A percentile compares a stretch with the other conserved stretches of the same genome.
These are phyloP conservation scores for Microtus montanus DNA, from an alignment of 2,113 vertebrate species.

Conservation along the genomic window DNA sequence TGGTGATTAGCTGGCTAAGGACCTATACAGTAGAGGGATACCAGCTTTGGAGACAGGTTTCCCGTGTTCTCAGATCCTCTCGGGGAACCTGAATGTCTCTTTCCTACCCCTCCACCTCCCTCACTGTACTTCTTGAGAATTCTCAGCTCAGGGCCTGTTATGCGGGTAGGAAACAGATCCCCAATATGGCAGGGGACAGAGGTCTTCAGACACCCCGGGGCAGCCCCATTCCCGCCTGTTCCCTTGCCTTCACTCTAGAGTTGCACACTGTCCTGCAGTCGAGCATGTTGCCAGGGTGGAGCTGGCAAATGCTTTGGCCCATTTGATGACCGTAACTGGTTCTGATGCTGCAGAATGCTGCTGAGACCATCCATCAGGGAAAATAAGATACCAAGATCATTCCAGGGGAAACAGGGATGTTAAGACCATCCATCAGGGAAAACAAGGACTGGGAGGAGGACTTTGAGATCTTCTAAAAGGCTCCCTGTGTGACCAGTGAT, in stretches of 20 bases:
- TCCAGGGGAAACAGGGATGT: not conserved
- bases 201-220: not conserved
- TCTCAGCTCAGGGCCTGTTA: not conserved
- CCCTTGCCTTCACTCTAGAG: not conserved
- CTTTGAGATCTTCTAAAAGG: not conserved
- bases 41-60: not conserved
- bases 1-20: not conserved
- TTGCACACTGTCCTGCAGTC: not conserved
- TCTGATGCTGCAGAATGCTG: not conserved
- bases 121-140: not conserved
- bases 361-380: not conserved
- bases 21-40: not conserved
- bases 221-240: not conserved
- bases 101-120: not conserved
- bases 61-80: not conserved
- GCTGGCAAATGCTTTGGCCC: not conserved
- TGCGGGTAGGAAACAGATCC: not conserved
- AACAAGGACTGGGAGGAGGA: not conserved
- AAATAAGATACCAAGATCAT: not conserved
- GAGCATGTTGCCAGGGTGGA: not conserved
- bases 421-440: not conserved
- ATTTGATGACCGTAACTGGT: not conserved
- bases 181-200: not conserved
- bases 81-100: not conserved
- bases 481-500: not conserved